A percentile compares a stretch with the other conserved stretches of the same genome.
Evolutionary conservation across 2,888 invertebrate species (phyloP).

Genomic region (Saturnia japonica): DNA sequence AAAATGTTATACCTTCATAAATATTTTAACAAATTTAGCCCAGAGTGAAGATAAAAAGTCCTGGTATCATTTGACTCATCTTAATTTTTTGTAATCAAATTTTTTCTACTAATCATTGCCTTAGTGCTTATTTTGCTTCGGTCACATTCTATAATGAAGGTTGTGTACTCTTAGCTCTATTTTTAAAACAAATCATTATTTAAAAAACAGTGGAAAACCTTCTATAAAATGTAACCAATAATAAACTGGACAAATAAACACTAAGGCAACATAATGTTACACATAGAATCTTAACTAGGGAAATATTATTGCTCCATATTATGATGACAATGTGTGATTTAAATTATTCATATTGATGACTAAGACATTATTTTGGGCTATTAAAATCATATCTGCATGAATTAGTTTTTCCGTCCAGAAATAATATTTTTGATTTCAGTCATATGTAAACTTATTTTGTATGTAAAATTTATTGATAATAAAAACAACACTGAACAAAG

Average conservation of each 20-base stretch:
- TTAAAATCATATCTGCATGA: neutral
- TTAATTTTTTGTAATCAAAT: no score
- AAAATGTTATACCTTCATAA: neutral
- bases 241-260: no score
- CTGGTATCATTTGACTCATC: constrained; percentile 66
- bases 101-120: no score
- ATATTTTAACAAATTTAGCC: constrained; percentile 54
- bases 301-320: neutral
- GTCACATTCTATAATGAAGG: no score
- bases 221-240: no score
- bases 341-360: neutral
- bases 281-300: neutral
- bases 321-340: no score
- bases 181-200: no score
- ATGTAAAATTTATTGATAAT: no score
- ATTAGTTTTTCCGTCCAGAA: neutral
- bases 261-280: neutral
- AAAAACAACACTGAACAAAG: no score
- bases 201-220: no score
- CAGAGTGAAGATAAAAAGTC: constrained; percentile 51
- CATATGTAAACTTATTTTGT: neutral
- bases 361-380: neutral
- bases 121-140: no score
- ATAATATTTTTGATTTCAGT: neutral
- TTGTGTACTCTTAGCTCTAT: no score